These are phyloP conservation scores for Pimpla rufipes DNA, from an alignment of 2,888 invertebrate species.

Conservation along the genomic window DNA sequence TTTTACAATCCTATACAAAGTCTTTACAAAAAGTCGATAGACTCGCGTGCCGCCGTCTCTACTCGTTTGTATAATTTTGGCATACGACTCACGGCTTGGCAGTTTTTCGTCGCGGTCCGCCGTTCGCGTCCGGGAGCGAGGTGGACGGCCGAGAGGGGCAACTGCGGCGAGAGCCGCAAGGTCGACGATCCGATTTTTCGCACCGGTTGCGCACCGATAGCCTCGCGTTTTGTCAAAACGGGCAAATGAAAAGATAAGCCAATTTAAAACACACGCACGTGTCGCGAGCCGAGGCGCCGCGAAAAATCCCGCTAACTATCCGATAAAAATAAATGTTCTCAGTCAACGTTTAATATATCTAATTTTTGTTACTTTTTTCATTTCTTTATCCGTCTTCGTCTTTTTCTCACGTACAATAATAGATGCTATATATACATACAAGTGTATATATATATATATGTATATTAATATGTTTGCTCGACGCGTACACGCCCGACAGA, in stretches of 20 bases:
- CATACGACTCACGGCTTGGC: background rate
- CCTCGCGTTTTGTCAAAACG: background rate
- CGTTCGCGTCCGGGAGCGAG: background rate
- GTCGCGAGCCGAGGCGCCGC: conserved; percentile 42
- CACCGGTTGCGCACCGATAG: background rate
- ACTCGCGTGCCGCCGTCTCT: conserved; percentile 12
- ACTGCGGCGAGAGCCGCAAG: background rate
- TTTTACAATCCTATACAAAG: conserved; percentile 28
- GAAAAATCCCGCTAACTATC: conserved; percentile 72
- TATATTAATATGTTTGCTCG: conserved; percentile 69
- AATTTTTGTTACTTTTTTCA: conserved; percentile 61
- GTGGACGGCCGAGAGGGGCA: background rate
- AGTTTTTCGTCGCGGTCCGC: conserved; percentile 9
- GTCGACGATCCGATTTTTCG: conserved; percentile 4
- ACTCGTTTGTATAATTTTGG: conserved; percentile 3
- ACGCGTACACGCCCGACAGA: conserved; percentile 68
- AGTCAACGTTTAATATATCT: conserved; percentile 77
- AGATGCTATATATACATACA: conserved; percentile 65
- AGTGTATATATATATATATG: conserved; percentile 47
- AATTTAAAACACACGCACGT: conserved; percentile 13
- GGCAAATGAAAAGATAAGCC: background rate
- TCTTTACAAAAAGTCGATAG: conserved; percentile 23
- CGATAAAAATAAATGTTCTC: conserved; percentile 78
- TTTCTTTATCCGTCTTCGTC: conserved; percentile 4
- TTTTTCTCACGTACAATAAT: conserved; percentile 61